Base-by-base conservation (phyloP, 64 coral and sea anemone genomes). In the Pachyseris speciosa region DNA sequence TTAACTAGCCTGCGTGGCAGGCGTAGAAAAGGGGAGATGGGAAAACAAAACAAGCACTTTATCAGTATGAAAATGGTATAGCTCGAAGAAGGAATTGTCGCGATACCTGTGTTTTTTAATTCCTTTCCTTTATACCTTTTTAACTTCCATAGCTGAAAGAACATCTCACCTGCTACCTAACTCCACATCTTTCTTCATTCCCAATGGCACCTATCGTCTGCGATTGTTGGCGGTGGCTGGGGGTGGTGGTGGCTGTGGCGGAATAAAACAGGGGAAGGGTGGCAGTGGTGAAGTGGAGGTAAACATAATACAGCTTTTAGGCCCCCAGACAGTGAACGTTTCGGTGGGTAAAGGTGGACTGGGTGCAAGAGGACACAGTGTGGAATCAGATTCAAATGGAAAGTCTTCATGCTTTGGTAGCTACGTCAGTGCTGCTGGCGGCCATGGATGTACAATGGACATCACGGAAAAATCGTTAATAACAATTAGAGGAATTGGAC, bases 291-390 rank as follows among this genome's bases (percentile, higher is more conserved):
- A 76, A 1, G 17, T 76, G 16, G 45, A 9, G 24, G 57, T 88
- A 10, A 57, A 73, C 37, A 76, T 88, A 52, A 44, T 75, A 5
- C 37, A 75, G 31, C 33, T 73, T 1, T 38, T 0, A 15, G 31
- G 53, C 2, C 41, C 49, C 22, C 19, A 2, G 26, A 59, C 70
- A 27, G 22, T 88, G 1, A 27, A 64, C 9, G 86, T 88, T 3
- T 58, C 32, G 43, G 69, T 88, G 26, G 86, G 86, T 20, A 39
- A n/a, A 22, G 86, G 86, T 20, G 86, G 86, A 25, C 40, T 63
- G 24, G 67, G 45, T 5, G 53, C 50, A 13, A 70, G 17, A 24
- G 68, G 64, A 17, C 42, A 71, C n/a, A 51, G 36, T 24, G 70
- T 45, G 4, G 37, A 74, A 25, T 28, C 40, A 19, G 24, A 43